Base-by-base conservation (phyloP, 1,140 invertebrate species). In the Arion vulgaris region DNA sequence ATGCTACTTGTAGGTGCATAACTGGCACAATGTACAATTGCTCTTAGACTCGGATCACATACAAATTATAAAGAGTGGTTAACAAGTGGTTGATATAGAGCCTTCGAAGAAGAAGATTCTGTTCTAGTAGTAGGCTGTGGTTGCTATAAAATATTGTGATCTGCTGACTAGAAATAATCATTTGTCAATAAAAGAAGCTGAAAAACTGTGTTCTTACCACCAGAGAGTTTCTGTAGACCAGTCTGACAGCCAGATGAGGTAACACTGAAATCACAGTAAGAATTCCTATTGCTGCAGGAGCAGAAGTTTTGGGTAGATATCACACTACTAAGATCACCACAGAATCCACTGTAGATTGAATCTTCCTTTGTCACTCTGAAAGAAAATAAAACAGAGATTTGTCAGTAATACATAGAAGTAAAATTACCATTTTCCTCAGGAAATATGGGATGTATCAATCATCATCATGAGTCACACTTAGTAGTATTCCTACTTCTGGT, bases 331-430 rank as follows among this genome's bases (percentile, higher is more conserved):
- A 79, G 77, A 49, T 82, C 53, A 23, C 85, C 85, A 82, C 86
- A 87, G 72, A 81, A 86, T n/a, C 86, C 87, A 71, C 73, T 53
- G 66, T 85, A 87, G 28, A 88, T 32, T 17, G 85, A 83, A 0
- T 86, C 81, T 66, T 75, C 78, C 62, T 53, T 19, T 39, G 41
- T 73, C 17, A 85, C 82, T 81, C 84, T 85, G 73, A 28, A 57
- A 77, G 49, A 78, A 34, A 74, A 73, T 0, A 38, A 39, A 23
- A 15, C 2, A 38, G 32, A n/a, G 32, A 13, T n/a, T n/a, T n/a
- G n/a, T n/a, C n/a, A n/a, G n/a, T n/a, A n/a, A n/a, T n/a, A n/a
- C n/a, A n/a, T n/a, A n/a, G n/a, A n/a, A n/a, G n/a, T n/a, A n/a
- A n/a, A n/a, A n/a, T n/a, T n/a, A n/a, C n/a, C n/a, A n/a, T n/a